Base-by-base conservation (phyloP, 2,113 vertebrate species). In the Prionailurus viverrinus region DNA sequence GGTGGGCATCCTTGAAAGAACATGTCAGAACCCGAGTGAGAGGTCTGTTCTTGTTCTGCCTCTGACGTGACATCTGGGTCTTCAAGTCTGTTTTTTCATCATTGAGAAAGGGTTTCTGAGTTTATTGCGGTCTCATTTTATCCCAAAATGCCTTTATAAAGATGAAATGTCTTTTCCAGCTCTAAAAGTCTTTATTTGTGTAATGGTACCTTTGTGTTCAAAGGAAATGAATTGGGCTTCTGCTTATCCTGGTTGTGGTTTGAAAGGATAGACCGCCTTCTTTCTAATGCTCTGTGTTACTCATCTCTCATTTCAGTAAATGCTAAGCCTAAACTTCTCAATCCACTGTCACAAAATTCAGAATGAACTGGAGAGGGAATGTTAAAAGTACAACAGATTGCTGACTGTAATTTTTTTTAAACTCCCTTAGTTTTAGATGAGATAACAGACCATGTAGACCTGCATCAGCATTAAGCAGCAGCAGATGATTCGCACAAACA, bases 391-490 rank as follows among this genome's bases (percentile, higher is more conserved):
- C 3, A 48, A 91, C 41, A 88, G 81, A 76, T 63, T 87, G 14
- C 41, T 27, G 21, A 58, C 33, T 48, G 45, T 45, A 9, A 73
- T 39, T 12, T 69, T 31, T 93, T 41, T 31, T 25, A 68, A 65
- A 65, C 15, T 39, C 51, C 66, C 80, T 90, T 82, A 48, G 61
- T 68, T 95, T 78, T 79, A 81, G 90, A 94, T 91, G 68, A 19
- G 41, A 29, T 88, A 53, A 85, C 31, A 45, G 21, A 63, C 13
- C 10, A 15, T 58, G n/a, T 39, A 66, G 71, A 53, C 53, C 78
- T 58, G 63, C 23, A 69, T 29, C 0, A 55, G 51, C 21, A 39
- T 36, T 58, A 31, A 79, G 51, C 41, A 21, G 21, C 25, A 79
- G 36, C 39, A 15, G 4, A 19, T 31, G 55, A 68, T n/a, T 86